Evolutionary conservation across 2,797 vertebrate genomes (phyloP).

Genomic region (Rhinella marina): DNA sequence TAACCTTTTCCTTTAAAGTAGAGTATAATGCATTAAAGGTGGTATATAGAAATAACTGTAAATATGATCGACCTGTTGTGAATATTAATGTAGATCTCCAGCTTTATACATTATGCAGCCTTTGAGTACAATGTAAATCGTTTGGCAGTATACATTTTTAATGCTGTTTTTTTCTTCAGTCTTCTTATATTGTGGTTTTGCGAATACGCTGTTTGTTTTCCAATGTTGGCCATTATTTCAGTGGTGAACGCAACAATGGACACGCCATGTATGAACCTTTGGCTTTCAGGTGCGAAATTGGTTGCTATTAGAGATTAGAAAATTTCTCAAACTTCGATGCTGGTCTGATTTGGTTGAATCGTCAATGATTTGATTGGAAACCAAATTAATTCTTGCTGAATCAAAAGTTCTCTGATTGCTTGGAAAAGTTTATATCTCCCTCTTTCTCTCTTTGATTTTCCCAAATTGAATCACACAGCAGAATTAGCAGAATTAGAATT

Average conservation of each 20-base stretch:
- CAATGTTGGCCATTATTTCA: not conserved
- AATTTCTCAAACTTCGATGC: no score
- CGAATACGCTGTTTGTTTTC: not conserved
- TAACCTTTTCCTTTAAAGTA: not conserved
- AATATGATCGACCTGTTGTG: not conserved
- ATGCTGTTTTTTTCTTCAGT: not conserved
- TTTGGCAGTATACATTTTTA: conserved; percentile 15
- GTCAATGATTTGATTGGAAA: no score
- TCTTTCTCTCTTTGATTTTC: no score
- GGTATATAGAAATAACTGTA: not conserved
- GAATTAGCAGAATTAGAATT: no score
- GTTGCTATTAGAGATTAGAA: no score
- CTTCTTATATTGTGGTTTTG: not conserved
- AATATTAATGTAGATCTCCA: not conserved
- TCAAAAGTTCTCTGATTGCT: no score
- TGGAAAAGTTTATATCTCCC: no score
- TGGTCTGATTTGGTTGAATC: no score
- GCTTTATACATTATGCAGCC: conserved; percentile 6
- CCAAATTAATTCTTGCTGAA: no score
- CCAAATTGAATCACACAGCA: no score
- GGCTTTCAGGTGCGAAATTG: no score
- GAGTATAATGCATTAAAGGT: not conserved
- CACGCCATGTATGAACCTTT: not conserved
- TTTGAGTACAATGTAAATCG: not conserved
- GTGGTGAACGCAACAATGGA: not conserved